These are phyloP conservation scores for Bos javanicus DNA, from an alignment of 2,113 vertebrate species.

Conservation along the genomic window DNA sequence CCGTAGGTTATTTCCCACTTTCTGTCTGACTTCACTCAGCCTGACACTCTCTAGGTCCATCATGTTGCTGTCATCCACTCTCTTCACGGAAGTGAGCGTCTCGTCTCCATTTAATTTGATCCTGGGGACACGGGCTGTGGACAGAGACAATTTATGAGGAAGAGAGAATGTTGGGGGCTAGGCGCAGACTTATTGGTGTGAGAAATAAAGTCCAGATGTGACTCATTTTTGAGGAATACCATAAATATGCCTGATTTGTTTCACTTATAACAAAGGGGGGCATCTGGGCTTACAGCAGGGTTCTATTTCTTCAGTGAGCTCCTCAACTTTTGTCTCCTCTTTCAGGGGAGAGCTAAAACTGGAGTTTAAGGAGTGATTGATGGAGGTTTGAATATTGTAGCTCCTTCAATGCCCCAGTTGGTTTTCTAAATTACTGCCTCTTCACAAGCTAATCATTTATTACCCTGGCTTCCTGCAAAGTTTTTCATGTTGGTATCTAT, in stretches of 20 bases:
- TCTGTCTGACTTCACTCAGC: background rate
- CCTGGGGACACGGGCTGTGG: background rate
- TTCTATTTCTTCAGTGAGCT: slow-evolving; percentile 8
- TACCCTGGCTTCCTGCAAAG: background rate
- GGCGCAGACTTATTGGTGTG: background rate
- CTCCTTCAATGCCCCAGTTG: background rate
- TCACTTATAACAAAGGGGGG: slow-evolving; percentile 25
- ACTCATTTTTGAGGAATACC: slow-evolving; percentile 10
- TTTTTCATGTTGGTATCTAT: slow-evolving; percentile 13
- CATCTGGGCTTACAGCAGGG: background rate
- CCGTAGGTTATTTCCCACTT: fast-evolving
- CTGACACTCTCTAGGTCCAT: background rate
- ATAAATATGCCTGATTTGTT: background rate
- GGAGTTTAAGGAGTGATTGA: slow-evolving; percentile 30
- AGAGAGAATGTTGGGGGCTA: background rate
- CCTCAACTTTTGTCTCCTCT: background rate
- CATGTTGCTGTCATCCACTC: background rate
- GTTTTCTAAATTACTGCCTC: slow-evolving; percentile 62
- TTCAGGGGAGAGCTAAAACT: background rate
- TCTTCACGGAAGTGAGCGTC: background rate
- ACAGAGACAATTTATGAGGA: background rate
- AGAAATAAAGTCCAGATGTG: slow-evolving; percentile 41
- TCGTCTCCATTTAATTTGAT: slow-evolving; percentile 17
- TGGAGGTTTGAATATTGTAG: background rate
- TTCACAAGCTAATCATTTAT: slow-evolving; percentile 39